Evolutionary conservation across 2,113 vertebrate genomes (phyloP).

Genomic region (Cavia porcellus): DNA sequence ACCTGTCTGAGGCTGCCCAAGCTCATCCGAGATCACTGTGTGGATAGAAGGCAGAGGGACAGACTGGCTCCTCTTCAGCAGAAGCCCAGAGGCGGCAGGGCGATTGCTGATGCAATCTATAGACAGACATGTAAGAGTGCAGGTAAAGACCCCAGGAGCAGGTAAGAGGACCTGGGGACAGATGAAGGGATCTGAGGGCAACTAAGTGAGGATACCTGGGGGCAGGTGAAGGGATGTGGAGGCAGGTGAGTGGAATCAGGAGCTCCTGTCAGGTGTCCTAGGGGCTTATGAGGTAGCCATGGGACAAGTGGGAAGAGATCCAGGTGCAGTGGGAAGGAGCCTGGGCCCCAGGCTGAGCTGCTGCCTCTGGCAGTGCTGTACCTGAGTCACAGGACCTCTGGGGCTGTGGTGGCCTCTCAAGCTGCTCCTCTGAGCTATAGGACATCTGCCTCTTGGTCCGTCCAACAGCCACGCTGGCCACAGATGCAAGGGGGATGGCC

Average conservation of each 20-base stretch:
- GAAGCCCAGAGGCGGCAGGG: not conserved
- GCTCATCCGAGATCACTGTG: not conserved
- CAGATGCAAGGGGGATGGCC: slow-evolving; percentile 91
- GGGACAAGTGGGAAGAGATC: not conserved
- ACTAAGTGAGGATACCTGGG: not conserved
- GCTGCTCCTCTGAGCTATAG: slow-evolving; percentile 85
- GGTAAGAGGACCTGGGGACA: not conserved
- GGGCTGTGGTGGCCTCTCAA: slow-evolving; percentile 75
- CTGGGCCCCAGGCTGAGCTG: fast-evolving
- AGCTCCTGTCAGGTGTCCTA: no score
- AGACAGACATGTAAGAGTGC: not conserved
- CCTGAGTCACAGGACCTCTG: slow-evolving; percentile 87
- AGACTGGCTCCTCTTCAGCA: slow-evolving; percentile 69
- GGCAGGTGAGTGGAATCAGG: not conserved
- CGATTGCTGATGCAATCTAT: not conserved
- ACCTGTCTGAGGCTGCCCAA: not conserved
- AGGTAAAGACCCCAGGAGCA: not conserved
- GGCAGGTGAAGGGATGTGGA: not conserved
- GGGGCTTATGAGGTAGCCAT: not conserved
- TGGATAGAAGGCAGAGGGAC: slow-evolving; percentile 53
- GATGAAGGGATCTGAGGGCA: not conserved
- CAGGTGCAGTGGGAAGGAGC: not conserved
- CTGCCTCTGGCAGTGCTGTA: slow-evolving; percentile 56
- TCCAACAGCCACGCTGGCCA: slow-evolving; percentile 89
- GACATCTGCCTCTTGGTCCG: slow-evolving; percentile 87